Evolutionary conservation across 1,140 invertebrate species (phyloP), one percentile per base, ranked within the genome.

Genomic region (Arctopsyche grandis): DNA sequence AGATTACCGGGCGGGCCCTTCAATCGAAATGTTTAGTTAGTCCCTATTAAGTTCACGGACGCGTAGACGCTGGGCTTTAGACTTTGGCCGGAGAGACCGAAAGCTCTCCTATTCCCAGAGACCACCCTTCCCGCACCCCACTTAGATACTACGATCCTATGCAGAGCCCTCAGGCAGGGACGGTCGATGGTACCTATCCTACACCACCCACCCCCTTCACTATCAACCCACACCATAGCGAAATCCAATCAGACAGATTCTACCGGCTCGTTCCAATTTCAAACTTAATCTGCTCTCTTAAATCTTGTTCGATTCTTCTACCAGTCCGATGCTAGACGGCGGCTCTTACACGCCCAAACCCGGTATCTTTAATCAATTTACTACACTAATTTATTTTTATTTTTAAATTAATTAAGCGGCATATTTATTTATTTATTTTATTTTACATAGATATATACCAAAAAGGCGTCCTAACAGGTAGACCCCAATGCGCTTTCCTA

Each of bases 231-330:
- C 74, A 63, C 74, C 56, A 21, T 38, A 5, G 29, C 58, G 21
- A 48, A 81, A 81, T 81, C 80, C 80, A 81, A 81, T 81, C 80
- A 81, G 80, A 79, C 73, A 77, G 80, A 81, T 81, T 81, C 78
- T 66, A 76, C 74, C 52, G 80, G 78, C 78, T 74, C 77, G 77
- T 76, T 79, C 75, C 80, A 81, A 81, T 81, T 81, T 79, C 77
- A 77, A 81, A 81, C 80, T 81, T 81, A 81, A 81, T 81, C 80
- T 81, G 77, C 71, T 79, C 78, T 81, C 78, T 79, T 81, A 81
- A 81, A 79, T 81, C 80, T 81, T 79, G 77, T 81, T 81, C 80
- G 80, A 81, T 79, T 76, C 78, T 77, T 75, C 26, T 79, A 44
- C 22, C 74, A 46, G 69, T 69, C 60, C 52, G 44, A 26, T 66